Evolutionary conservation across 2,113 vertebrate genomes (phyloP).

Genomic region (Microcebus lehilahytsara): DNA sequence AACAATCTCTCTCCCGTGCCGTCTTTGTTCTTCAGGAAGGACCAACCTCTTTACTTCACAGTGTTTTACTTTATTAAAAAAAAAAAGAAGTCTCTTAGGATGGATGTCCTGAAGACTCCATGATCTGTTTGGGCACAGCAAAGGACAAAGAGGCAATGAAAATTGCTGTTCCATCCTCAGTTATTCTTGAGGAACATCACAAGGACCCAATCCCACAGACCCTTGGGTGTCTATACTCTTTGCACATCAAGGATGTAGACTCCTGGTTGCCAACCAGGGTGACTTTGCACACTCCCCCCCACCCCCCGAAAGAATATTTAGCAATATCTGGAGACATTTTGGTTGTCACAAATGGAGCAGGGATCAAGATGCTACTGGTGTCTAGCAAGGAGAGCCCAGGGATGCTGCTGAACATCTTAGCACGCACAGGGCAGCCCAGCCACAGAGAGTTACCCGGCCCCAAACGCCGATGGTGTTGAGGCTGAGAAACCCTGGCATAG

Average conservation of each 20-base stretch:
- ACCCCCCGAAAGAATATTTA: no score
- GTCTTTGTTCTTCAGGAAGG: background rate
- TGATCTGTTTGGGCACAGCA: no score
- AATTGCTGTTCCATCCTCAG: background rate
- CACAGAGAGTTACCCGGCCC: accelerated
- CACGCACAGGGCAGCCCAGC: accelerated
- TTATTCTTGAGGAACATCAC: background rate
- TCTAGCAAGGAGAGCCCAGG: accelerated
- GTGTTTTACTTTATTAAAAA: background rate
- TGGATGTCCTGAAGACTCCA: background rate
- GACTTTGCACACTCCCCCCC: background rate
- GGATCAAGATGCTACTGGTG: accelerated
- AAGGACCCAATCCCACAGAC: background rate
- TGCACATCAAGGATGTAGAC: background rate
- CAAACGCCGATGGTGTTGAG: accelerated
- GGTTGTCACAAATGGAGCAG: background rate
- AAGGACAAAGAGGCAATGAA: accelerated
- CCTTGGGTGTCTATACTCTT: background rate
- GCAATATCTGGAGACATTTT: background rate
- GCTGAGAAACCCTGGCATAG: accelerated
- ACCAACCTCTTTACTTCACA: background rate
- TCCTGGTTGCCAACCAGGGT: background rate
- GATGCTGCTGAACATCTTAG: accelerated
- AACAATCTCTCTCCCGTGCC: accelerated
- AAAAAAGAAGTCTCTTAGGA: background rate